Evolutionary conservation across 2,888 invertebrate species (phyloP), one percentile per base, ranked within the genome.

Genomic region (Pantelozetes paolii): DNA sequence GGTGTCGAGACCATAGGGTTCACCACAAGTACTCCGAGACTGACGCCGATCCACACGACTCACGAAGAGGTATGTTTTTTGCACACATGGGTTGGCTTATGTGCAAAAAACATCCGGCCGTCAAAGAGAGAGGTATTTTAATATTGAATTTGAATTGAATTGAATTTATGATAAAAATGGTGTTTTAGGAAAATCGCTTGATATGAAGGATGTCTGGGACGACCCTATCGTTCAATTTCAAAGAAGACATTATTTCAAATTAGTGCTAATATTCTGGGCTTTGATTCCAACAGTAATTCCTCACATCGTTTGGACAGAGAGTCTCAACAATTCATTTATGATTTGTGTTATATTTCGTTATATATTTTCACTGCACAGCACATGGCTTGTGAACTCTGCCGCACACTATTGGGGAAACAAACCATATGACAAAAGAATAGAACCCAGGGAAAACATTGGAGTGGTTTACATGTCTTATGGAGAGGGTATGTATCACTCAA

Each of bases 381-480:
- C 96, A 0, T 96, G 91, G 86, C 88, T 90, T 79, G 94, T 96
- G n/a, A 96, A 96, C 82, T 94, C 94, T 81, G 90, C 91, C 13
- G 95, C 96, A 0, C 96, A 96, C 82, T 87, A 92, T 85, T 94
- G 90, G 87, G 95, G 95, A n/a, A 88, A 89, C 79, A 89, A 89
- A 80, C 95, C 95, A 0, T 96, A 94, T 81, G 94, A 96, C 83
- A 89, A 86, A 90, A 90, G 81, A 69, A 83, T 83, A 77, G 82
- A 81, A 76, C 83, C 83, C 0, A 79, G 80, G 3, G 82, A 83
- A 77, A 83, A 83, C 77, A 73, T 78, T 5, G 76, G 79, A 3
- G 83, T 83, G 2, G 79, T 80, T 1, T 76, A 82, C 13, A 78
- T 80, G 23, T 81, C 82, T 0, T 78, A 80, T 9, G 83, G 78